Evolutionary conservation across 2,797 vertebrate genomes (phyloP).

Genomic region (Pygocentrus nattereri): DNA sequence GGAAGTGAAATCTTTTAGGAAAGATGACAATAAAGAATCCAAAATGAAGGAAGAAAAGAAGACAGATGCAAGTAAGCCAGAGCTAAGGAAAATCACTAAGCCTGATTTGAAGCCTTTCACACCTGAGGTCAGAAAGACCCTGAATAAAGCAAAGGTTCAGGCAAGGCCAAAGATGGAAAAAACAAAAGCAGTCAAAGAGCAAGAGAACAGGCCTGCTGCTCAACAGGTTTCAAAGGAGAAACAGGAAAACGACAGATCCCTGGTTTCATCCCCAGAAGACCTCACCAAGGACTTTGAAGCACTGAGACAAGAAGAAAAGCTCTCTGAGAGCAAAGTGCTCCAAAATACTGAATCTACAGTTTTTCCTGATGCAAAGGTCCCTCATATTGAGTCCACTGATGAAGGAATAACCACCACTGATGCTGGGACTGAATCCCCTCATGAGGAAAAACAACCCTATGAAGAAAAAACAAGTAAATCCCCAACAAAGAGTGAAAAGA

Average conservation of each 20-base stretch:
- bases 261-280: constrained; percentile 94
- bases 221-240: constrained; percentile 67
- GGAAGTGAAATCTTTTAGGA: constrained; percentile 80
- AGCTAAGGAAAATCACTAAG: constrained; percentile 91
- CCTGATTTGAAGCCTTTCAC: constrained; percentile 96
- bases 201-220: constrained; percentile 79
- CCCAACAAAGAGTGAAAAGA: constrained; percentile 59
- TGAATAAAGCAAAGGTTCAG: constrained; percentile 94
- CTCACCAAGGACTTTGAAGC: constrained; percentile 97
- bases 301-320: constrained; percentile 85
- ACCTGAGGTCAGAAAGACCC: constrained; percentile 94
- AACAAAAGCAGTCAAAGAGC: constrained; percentile 85
- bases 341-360: constrained; percentile 50
- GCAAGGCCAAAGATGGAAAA: constrained; percentile 89
- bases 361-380: constrained; percentile 66
- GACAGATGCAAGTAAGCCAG: constrained; percentile 87
- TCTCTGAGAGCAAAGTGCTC: constrained; percentile 68
- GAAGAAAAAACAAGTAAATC: constrained; percentile 63
- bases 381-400: constrained; percentile 68
- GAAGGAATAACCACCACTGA: constrained; percentile 70
- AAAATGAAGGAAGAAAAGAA: constrained; percentile 93
- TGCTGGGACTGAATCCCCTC: constrained; percentile 66
- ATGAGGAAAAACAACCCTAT: constrained; percentile 64
- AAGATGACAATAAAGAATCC: constrained; percentile 91
- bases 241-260: constrained; percentile 80